A percentile compares a stretch with the other conserved stretches of the same genome.
phyloP scores from a whole-genome alignment of 2,113 vertebrate genomes.

The Equus przewalskii region DNA sequence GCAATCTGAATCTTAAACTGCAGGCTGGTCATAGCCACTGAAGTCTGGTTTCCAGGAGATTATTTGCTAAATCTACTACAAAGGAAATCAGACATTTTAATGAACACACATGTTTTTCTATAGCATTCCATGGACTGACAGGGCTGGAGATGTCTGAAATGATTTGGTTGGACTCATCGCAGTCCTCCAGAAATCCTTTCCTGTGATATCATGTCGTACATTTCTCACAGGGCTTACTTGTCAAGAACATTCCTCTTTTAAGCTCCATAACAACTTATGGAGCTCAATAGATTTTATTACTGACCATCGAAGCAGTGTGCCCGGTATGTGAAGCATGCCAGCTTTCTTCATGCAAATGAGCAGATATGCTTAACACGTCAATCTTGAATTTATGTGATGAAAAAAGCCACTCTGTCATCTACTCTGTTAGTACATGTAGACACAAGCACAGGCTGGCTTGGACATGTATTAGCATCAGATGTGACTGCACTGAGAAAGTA shows the following conservation, averaged over 20 bases:
- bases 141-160: slow-evolving; percentile 76
- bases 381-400: neutral
- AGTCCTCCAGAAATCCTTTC: slow-evolving; percentile 84
- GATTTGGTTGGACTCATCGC: slow-evolving; percentile 79
- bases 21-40: slow-evolving; percentile 25
- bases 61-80: slow-evolving; percentile 33
- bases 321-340: neutral
- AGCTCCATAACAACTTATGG: slow-evolving; percentile 74
- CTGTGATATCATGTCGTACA: slow-evolving; percentile 79
- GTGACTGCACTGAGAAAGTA: neutral
- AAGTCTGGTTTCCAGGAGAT: slow-evolving; percentile 46
- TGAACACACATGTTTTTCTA: slow-evolving; percentile 3
- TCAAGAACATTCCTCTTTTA: slow-evolving; percentile 78
- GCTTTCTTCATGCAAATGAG: slow-evolving; percentile 51
- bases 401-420: neutral
- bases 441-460: neutral
- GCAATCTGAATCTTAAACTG: slow-evolving; percentile 57
- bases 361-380: neutral
- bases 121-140: slow-evolving; percentile 15
- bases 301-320: neutral
- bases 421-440: neutral
- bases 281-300: slow-evolving; percentile 81
- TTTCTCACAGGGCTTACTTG: slow-evolving; percentile 80
- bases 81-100: slow-evolving; percentile 66
- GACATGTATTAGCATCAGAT: neutral